Evolutionary conservation across 2,888 invertebrate genomes (phyloP).

Genomic region (Leptinotarsa haldemani): DNA sequence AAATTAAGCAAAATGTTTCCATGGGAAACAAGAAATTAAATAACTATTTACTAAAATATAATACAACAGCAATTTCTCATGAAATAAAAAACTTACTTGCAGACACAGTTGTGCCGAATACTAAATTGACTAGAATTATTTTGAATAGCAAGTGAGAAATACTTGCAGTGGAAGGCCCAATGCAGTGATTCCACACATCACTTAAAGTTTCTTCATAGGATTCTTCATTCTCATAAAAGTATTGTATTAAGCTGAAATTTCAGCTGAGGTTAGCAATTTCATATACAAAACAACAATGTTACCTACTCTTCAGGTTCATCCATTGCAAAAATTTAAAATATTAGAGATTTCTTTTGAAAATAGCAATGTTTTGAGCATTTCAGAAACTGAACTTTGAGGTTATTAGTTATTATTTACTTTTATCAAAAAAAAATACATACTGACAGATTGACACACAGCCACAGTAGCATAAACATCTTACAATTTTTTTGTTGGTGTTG

Average conservation of each 20-base stretch:
- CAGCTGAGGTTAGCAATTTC: not conserved
- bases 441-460: too few relatives aligned
- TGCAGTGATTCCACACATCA: constrained; percentile 53
- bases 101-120: constrained; percentile 49
- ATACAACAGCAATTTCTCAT: not conserved
- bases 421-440: too few relatives aligned
- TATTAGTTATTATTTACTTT: constrained; percentile 11
- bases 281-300: not conserved
- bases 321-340: constrained; percentile 19
- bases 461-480: too few relatives aligned
- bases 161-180: constrained; percentile 49
- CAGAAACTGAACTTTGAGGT: constrained; percentile 4
- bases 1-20: too few relatives aligned
- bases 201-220: constrained; percentile 43
- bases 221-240: constrained; percentile 38
- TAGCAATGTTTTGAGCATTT: constrained; percentile 9
- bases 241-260: constrained; percentile 40
- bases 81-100: constrained; percentile 44
- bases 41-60: not conserved
- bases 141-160: constrained; percentile 46
- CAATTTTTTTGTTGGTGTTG: too few relatives aligned
- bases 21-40: not conserved
- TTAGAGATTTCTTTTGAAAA: constrained; percentile 1
- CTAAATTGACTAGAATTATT: constrained; percentile 49
- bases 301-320: constrained; percentile 35